Evolutionary conservation across 2,888 invertebrate species (phyloP).

Genomic region (Ornithoptera alexandrae): DNA sequence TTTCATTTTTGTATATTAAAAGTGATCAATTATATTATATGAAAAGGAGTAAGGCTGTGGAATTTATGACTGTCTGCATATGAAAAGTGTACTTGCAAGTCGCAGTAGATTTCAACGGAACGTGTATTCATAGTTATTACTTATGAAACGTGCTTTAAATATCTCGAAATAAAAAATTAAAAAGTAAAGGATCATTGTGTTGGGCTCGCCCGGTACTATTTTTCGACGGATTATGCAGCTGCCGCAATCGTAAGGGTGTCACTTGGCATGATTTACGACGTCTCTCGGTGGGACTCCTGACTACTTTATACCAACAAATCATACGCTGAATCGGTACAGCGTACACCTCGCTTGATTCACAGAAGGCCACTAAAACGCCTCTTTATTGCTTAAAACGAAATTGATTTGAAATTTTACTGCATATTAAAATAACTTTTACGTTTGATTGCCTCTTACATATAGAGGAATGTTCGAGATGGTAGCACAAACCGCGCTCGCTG

Average conservation of each 20-base stretch:
- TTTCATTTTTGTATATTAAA: conserved; percentile 3
- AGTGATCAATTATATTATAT: conserved; percentile 1
- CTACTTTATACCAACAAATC: conserved; percentile 66
- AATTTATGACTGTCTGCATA: conserved; percentile 13
- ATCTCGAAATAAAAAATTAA: conserved; percentile 8
- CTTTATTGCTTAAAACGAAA: conserved; percentile 69
- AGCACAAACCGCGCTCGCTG: conserved; percentile 35
- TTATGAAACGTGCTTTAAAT: conserved; percentile 37
- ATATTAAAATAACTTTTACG: conserved; percentile 75
- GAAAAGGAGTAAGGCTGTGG: conserved; percentile 4
- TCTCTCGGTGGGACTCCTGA: conserved; percentile 64
- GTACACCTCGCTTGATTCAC: conserved; percentile 57
- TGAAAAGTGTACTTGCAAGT: conserved; percentile 13
- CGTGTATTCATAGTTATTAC: conserved; percentile 31
- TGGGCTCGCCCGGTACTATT: conserved; percentile 49
- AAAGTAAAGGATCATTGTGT: conserved; percentile 33
- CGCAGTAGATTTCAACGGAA: conserved; percentile 16
- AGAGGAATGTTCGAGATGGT: conserved; percentile 35
- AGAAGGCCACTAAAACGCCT: conserved; percentile 58
- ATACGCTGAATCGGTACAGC: conserved; percentile 53
- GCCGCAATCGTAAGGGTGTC: conserved; percentile 62
- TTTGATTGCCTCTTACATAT: conserved; percentile 65
- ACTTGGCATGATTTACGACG: conserved; percentile 66
- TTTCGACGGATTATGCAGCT: conserved; percentile 59
- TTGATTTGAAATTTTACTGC: conserved; percentile 76